A percentile compares a stretch with the other conserved stretches of the same genome.
Conservation (phyloP, 1,140 invertebrate genomes). For the Reticulitermes speratus region DNA sequence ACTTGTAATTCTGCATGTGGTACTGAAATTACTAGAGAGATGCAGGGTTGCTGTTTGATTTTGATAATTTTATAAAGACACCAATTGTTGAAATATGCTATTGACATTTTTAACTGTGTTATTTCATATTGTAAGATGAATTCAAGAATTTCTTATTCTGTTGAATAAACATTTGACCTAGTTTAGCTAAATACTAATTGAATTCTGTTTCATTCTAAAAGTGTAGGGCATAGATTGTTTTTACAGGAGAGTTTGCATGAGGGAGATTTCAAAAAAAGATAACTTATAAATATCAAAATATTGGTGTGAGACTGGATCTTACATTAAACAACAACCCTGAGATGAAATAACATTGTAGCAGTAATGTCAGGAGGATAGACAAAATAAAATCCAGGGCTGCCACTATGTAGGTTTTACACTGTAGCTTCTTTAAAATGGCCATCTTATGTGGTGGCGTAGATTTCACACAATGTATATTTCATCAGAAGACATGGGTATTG, state of each 20-base stretch:
- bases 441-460: no score
- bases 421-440: no score
- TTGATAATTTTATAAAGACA: background rate
- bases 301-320: background rate
- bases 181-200: background rate
- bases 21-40: background rate
- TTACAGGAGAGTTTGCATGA: background rate
- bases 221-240: background rate
- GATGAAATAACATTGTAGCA: background rate
- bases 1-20: constrained; percentile 7
- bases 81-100: constrained; percentile 4
- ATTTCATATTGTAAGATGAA: constrained; percentile 10
- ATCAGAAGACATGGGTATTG: no score
- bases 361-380: background rate
- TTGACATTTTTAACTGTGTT: background rate
- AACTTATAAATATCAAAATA: background rate
- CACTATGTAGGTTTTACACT: background rate
- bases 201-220: background rate
- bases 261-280: background rate
- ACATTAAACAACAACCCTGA: constrained; percentile 19
- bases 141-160: background rate
- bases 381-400: background rate
- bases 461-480: no score
- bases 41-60: constrained; percentile 18
- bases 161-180: background rate